Percentiles rank a stretch among this genome's conserved stretches.
phyloP scores from a whole-genome alignment of 2,797 vertebrate species.

The Gymnocypris eckloni region DNA sequence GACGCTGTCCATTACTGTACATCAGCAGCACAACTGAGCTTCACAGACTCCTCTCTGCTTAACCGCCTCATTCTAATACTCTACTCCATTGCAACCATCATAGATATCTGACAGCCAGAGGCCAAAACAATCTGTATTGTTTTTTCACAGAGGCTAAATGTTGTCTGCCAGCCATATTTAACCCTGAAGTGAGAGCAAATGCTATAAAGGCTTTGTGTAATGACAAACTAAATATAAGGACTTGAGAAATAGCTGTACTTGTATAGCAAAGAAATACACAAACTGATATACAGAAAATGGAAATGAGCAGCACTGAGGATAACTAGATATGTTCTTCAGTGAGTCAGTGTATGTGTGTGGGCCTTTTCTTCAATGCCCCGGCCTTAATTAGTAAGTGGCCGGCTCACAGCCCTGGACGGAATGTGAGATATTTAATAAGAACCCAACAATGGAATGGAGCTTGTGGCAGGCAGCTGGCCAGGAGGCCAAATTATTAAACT shows the following conservation, averaged over 20 bases:
- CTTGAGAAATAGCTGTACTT: not conserved
- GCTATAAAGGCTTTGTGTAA: not conserved
- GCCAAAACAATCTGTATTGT: constrained; percentile 48
- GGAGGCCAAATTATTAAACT: constrained; percentile 45
- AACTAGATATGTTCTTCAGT: not conserved
- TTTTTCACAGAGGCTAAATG: constrained; percentile 35
- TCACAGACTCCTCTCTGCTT: constrained; percentile 10
- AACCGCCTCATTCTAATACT: constrained; percentile 25
- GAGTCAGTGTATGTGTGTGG: constrained; percentile 12
- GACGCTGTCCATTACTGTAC: constrained; percentile 20
- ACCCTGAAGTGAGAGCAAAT: constrained; percentile 11
- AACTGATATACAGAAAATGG: not conserved
- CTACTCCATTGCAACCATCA: not conserved
- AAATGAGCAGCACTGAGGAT: constrained; percentile 7
- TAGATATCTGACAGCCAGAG: constrained; percentile 34
- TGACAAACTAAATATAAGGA: not conserved
- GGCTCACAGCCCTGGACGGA: constrained; percentile 11
- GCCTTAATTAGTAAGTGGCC: constrained; percentile 47
- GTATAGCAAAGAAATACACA: not conserved
- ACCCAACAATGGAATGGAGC: constrained; percentile 45
- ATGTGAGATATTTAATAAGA: constrained; percentile 52
- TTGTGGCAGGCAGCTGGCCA: constrained; percentile 26
- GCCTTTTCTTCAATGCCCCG: constrained; percentile 22
- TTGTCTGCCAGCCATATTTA: constrained; percentile 38
- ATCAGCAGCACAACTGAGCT: not conserved